Conservation (phyloP, 2,797 vertebrate genomes). For the Trichosurus vulpecula region DNA sequence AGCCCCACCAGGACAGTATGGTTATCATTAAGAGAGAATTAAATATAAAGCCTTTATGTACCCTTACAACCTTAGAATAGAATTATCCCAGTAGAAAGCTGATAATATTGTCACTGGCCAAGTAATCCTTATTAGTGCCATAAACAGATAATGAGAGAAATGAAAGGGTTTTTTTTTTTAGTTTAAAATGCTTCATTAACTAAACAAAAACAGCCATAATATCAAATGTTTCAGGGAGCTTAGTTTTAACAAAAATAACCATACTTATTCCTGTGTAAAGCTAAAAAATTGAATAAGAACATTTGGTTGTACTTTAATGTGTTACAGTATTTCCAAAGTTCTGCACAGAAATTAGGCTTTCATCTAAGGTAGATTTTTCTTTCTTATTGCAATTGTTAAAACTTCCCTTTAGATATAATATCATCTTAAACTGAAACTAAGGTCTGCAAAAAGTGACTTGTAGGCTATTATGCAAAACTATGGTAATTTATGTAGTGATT, state of each 20-base stretch:
- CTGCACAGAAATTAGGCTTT: neutral
- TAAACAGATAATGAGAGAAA: slow-evolving; percentile 59
- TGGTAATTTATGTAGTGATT: neutral
- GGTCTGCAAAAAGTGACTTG: neutral
- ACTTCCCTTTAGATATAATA: neutral
- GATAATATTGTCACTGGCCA: slow-evolving; percentile 40
- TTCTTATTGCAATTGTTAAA: slow-evolving; percentile 29
- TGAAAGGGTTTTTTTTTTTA: slow-evolving; percentile 37
- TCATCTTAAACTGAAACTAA: slow-evolving; percentile 5
- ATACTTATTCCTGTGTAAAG: neutral
- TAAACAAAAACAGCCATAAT: neutral
- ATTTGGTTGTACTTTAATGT: neutral
- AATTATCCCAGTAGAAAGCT: slow-evolving; percentile 40
- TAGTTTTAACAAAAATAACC: slow-evolving; percentile 45
- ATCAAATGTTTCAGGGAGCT: slow-evolving; percentile 40
- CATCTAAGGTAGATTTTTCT: neutral
- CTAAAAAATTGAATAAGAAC: slow-evolving; percentile 14
- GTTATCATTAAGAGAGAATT: slow-evolving; percentile 51
- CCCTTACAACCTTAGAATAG: slow-evolving; percentile 46
- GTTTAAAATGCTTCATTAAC: slow-evolving; percentile 57
- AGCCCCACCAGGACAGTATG: neutral
- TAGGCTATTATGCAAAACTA: neutral
- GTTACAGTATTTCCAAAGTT: neutral
- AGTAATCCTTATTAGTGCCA: slow-evolving; percentile 56
- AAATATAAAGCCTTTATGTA: slow-evolving; percentile 57